Percentiles rank a stretch among this genome's conserved stretches.
Conservation (phyloP, 1,140 invertebrate species). For the Rhysida immarginata region DNA sequence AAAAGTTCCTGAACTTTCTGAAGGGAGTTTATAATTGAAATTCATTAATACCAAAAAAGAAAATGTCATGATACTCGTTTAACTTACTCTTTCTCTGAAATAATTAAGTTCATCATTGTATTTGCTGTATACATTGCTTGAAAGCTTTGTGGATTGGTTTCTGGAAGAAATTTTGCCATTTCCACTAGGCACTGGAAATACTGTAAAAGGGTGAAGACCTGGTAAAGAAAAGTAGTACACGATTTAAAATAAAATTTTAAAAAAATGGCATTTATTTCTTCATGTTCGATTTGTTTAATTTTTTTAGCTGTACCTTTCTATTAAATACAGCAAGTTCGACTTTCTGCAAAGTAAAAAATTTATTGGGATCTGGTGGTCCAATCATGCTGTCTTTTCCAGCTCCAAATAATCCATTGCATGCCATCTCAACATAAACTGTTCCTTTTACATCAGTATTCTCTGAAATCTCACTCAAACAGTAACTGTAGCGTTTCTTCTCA, state of each 20-base stretch:
- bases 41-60: too few relatives aligned
- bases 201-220: slow-evolving; percentile 29
- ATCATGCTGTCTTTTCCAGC: slow-evolving; percentile 29
- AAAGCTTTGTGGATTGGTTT: slow-evolving; percentile 29
- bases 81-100: too few relatives aligned
- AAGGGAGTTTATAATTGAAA: too few relatives aligned
- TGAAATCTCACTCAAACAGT: too few relatives aligned
- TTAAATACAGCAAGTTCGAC: slow-evolving; percentile 35
- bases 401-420: slow-evolving; percentile 35
- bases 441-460: slow-evolving; percentile 7
- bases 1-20: too few relatives aligned
- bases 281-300: too few relatives aligned
- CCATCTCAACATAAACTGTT: slow-evolving; percentile 34
- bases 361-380: slow-evolving; percentile 28
- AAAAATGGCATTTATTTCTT: too few relatives aligned
- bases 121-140: slow-evolving; percentile 37
- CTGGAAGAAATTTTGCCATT: slow-evolving; percentile 27
- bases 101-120: slow-evolving; percentile 32
- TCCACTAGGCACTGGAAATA: slow-evolving; percentile 34
- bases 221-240: background rate
- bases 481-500: too few relatives aligned
- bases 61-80: too few relatives aligned
- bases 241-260: background rate
- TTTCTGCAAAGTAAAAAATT: slow-evolving; percentile 26
- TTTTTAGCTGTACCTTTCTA: slow-evolving; percentile 17